Base-by-base conservation (phyloP, 92 coral and sea anemone species). In the Blastomussa wellsi region DNA sequence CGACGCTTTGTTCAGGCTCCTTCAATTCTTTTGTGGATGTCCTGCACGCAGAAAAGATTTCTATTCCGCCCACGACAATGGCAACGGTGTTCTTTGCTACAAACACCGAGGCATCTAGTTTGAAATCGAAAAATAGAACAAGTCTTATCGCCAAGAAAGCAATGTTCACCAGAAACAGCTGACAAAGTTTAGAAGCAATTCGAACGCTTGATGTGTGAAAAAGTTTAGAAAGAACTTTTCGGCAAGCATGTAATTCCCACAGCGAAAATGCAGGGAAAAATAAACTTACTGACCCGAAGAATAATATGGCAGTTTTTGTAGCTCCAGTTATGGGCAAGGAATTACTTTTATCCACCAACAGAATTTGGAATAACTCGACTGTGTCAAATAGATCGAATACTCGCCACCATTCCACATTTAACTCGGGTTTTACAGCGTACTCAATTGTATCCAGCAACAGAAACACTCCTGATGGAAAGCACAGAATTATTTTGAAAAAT, bases 391-490 rank as follows among this genome's bases (percentile, higher is more conserved):
- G 72, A 66, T 66, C 72, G 20, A 66, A 66, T 37, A 29, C 72
- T 3, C 72, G 72, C 72, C 72, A 66, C 72, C 72, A 66, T 20
- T 66, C 72, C 72, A 66, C 72, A 32, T 66, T 66, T 29, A 66
- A 15, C 35, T 66, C 72, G 20, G 72, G 72, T 32, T 66, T 66
- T 15, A 32, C 38, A 11, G 37, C 72, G 37, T 66, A 66, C n/a
- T 66, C 72, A 3, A 66, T 66, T 3, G 72, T 66, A 38, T 66
- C 72, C 38, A 66, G 16, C 11, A 57, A 22, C 64, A 57, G 64
- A 22, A 57, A 57, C 28, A 57, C 72, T 28, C 35, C 35, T 29
- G 72, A 12, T 32, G 72, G 72, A 29, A 66, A 32, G 72, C 72
- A 66, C 16, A 66, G 15, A 7, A 29, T 31, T 2, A 66, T 31